Evolutionary conservation across 2,113 vertebrate genomes (phyloP).

Genomic region (Hystrix brachyura): DNA sequence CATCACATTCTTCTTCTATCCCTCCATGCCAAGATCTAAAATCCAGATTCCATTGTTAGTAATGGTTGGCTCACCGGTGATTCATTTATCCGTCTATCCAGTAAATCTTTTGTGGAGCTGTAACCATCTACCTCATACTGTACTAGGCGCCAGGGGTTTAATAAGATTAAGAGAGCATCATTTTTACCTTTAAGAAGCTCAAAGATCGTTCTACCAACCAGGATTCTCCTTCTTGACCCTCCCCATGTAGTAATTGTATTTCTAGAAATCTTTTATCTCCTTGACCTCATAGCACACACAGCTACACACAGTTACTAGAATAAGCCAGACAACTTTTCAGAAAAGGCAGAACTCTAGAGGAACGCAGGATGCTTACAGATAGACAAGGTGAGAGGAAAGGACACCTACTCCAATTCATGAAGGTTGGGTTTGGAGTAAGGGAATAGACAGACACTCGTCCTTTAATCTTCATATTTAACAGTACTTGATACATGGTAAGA

Average conservation of each 20-base stretch:
- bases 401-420: neutral
- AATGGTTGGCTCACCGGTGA: neutral
- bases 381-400: neutral
- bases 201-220: neutral
- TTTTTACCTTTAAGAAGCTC: neutral
- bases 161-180: neutral
- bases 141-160: neutral
- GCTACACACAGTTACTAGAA: neutral
- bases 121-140: neutral
- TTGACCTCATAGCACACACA: neutral
- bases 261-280: slow-evolving; percentile 22
- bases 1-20: neutral
- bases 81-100: neutral
- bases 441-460: neutral
- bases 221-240: neutral
- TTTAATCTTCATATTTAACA: neutral
- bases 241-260: neutral
- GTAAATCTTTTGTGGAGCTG: slow-evolving; percentile 37
- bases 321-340: neutral
- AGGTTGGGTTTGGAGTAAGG: neutral
- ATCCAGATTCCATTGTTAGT: neutral
- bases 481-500: neutral
- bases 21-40: neutral
- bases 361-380: neutral
- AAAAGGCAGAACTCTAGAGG: neutral